phyloP scores from a whole-genome alignment of 2,888 invertebrate species.

The Kuschelorhynchus macadamiae region DNA sequence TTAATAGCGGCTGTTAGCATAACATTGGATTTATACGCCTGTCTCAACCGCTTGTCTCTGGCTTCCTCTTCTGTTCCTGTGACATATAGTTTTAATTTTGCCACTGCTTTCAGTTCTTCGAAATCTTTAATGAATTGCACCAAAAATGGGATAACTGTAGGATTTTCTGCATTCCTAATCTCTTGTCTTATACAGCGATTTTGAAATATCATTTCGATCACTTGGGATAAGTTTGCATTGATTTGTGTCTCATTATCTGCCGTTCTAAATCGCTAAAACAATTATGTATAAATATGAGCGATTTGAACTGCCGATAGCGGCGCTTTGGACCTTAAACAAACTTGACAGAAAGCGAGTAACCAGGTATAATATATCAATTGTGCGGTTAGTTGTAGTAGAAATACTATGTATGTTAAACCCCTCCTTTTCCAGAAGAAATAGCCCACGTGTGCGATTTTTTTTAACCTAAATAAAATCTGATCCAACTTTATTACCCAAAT shows the following conservation, averaged over 20 bases:
- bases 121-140: constrained; percentile 33
- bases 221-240: constrained; percentile 50
- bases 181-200: constrained; percentile 52
- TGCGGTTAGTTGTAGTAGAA: no score
- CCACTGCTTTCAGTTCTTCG: constrained; percentile 48
- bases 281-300: not conserved
- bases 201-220: constrained; percentile 53
- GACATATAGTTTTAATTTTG: constrained; percentile 52
- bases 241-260: not conserved
- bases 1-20: constrained; percentile 50
- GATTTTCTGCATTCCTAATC: constrained; percentile 23
- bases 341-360: no score
- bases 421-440: no score
- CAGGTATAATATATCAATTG: no score
- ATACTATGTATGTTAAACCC: no score
- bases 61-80: constrained; percentile 55
- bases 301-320: no score
- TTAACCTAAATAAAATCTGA: no score
- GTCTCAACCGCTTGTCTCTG: constrained; percentile 54
- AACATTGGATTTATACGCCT: constrained; percentile 55
- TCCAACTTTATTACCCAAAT: no score
- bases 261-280: constrained; percentile 13
- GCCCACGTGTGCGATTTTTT: no score
- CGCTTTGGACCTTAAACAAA: no score
- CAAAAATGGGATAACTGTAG: constrained; percentile 20